phyloP scores from a whole-genome alignment of 2,113 vertebrate genomes.

The Gracilinanus agilis region DNA sequence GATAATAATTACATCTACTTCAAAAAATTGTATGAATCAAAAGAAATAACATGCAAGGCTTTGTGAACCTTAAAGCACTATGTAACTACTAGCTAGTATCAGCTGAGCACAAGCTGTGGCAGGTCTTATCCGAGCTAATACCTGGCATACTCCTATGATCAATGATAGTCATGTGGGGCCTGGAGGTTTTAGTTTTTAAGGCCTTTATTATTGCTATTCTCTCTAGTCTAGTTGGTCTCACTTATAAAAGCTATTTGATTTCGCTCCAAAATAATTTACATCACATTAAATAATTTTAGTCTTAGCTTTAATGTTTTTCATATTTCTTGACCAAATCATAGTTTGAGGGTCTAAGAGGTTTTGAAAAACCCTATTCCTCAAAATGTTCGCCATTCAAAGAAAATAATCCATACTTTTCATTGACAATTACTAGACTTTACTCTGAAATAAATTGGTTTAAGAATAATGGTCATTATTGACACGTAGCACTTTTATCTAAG shows the following conservation, averaged over 20 bases:
- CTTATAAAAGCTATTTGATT: background rate
- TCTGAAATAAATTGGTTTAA: background rate
- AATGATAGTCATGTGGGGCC: background rate
- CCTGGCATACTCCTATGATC: background rate
- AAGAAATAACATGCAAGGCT: background rate
- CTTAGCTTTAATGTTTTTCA: background rate
- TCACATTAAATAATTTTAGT: background rate
- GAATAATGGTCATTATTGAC: background rate
- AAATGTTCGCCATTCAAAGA: constrained; percentile 48
- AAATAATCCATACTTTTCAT: constrained; percentile 57
- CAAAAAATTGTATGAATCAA: background rate
- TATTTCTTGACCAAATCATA: background rate
- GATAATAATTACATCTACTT: background rate
- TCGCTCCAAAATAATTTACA: background rate
- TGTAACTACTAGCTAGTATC: background rate
- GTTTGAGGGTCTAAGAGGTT: background rate
- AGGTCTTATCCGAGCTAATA: background rate
- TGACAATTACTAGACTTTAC: constrained; percentile 24
- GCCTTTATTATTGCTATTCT: background rate
- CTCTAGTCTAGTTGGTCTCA: background rate
- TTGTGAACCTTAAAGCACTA: background rate
- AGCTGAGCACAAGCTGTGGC: background rate
- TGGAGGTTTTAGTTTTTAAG: background rate
- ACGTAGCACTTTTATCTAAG: background rate
- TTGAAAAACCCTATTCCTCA: constrained; percentile 3